Evolutionary conservation across 1,140 invertebrate species (phyloP).

Genomic region (Amphibalanus amphitrite): DNA sequence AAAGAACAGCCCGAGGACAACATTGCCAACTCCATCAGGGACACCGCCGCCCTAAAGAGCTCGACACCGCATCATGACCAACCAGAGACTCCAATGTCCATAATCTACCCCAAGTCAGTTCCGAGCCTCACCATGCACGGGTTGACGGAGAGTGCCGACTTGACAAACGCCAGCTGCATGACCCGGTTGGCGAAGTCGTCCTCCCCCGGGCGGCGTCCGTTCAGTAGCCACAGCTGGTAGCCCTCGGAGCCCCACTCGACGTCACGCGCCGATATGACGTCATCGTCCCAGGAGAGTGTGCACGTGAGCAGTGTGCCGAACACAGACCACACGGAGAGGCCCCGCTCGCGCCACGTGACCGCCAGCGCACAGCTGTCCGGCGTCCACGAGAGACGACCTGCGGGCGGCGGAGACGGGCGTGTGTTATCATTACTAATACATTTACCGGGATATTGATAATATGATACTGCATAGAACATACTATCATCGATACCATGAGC

Average conservation of each 20-base stretch:
- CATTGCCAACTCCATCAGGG: no score
- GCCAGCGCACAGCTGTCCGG: slow-evolving; percentile 80
- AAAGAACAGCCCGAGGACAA: no score
- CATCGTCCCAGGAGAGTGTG: slow-evolving; percentile 72
- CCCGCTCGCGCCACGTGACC: slow-evolving; percentile 76
- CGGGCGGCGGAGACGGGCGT: no score
- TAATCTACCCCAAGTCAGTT: no score
- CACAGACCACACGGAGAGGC: slow-evolving; percentile 84
- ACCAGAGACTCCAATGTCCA: no score
- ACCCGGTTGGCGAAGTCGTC: slow-evolving; percentile 26
- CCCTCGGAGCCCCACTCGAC: slow-evolving; percentile 96
- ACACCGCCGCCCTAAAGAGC: no score
- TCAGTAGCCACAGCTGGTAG: slow-evolving; percentile 44
- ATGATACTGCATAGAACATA: no score
- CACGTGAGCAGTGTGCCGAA: slow-evolving; percentile 86
- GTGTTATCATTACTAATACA: no score
- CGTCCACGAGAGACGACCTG: slow-evolving; percentile 46
- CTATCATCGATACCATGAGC: no score
- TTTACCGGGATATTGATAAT: no score
- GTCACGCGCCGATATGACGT: neutral
- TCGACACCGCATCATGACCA: no score
- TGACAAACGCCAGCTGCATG: slow-evolving; percentile 67
- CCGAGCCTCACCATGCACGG: slow-evolving; percentile 82
- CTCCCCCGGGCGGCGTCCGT: no score
- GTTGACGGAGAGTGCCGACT: slow-evolving; percentile 86